These are phyloP conservation scores for Ceratoteleas bidentatus DNA, from an alignment of 1,140 invertebrate species.

Conservation along the genomic window DNA sequence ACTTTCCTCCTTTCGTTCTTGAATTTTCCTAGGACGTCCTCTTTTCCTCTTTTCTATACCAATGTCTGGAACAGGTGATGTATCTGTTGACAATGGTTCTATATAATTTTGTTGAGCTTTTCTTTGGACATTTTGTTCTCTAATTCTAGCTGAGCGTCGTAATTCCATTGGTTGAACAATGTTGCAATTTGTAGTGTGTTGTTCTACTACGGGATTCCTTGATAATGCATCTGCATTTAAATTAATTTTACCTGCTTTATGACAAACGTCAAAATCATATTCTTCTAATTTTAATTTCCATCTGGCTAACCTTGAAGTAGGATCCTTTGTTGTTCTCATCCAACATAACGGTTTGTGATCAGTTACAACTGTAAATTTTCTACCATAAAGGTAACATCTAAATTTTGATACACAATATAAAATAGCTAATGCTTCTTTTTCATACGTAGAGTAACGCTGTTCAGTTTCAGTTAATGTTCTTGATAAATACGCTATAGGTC, in stretches of 20 bases:
- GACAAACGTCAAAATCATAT: constrained; percentile 44
- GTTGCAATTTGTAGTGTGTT: not conserved
- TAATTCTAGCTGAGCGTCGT: no score
- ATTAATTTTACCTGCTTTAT: constrained; percentile 21
- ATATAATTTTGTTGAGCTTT: no score
- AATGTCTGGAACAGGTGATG: not conserved
- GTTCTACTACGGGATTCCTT: constrained; percentile 6
- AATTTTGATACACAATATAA: constrained; percentile 20
- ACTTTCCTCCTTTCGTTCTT: no score
- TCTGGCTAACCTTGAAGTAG: not conserved
- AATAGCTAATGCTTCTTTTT: no score
- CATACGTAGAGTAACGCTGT: no score
- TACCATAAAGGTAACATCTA: constrained; percentile 11
- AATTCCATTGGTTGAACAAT: not conserved
- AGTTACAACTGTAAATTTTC: not conserved
- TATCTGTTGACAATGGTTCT: no score
- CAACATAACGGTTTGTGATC: constrained; percentile 20
- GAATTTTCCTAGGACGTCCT: no score
- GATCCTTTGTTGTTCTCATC: constrained; percentile 25
- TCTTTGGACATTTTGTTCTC: no score
- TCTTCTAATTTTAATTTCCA: constrained; percentile 15
- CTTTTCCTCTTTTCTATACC: no score
- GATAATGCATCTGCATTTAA: no score
- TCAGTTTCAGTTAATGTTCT: constrained; percentile 5
- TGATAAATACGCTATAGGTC: no score